Percentiles rank a stretch among this genome's conserved stretches.
phyloP scores from a whole-genome alignment of 2,113 vertebrate genomes.

The Sorex araneus region DNA sequence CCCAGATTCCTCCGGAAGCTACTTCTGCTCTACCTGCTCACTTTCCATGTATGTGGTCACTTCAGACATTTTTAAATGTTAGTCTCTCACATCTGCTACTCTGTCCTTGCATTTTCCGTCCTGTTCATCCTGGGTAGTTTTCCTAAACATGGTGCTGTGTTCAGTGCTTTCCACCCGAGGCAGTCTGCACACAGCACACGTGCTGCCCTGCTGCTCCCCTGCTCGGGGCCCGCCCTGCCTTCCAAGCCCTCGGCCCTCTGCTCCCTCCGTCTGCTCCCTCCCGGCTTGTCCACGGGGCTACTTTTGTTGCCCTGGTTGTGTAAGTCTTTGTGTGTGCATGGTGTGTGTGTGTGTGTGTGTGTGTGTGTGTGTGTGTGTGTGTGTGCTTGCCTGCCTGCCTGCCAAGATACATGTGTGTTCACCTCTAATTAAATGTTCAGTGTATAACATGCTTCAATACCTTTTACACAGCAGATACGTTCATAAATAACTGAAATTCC shows the following conservation, averaged over 20 bases:
- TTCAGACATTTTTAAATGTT: not conserved
- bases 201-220: not conserved
- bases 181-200: not conserved
- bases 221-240: not conserved
- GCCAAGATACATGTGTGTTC: not conserved
- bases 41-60: not conserved
- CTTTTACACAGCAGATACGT: constrained; percentile 37
- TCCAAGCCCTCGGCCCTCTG: not conserved
- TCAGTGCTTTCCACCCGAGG: not conserved
- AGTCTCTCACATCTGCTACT: not conserved
- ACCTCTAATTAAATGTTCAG: not conserved
- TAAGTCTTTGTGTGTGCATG: not conserved
- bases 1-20: not conserved
- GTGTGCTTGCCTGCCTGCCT: not conserved
- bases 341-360: not conserved
- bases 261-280: not conserved
- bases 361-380: not conserved
- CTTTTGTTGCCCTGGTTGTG: not conserved
- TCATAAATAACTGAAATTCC: fast-evolving
- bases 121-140: not conserved
- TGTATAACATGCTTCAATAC: not conserved
- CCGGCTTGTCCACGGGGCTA: not conserved
- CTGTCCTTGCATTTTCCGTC: not conserved
- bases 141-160: not conserved
- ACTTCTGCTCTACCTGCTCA: not conserved